These are phyloP conservation scores for Atherinomorus stipes DNA, from an alignment of 2,113 vertebrate species.

Conservation along the genomic window DNA sequence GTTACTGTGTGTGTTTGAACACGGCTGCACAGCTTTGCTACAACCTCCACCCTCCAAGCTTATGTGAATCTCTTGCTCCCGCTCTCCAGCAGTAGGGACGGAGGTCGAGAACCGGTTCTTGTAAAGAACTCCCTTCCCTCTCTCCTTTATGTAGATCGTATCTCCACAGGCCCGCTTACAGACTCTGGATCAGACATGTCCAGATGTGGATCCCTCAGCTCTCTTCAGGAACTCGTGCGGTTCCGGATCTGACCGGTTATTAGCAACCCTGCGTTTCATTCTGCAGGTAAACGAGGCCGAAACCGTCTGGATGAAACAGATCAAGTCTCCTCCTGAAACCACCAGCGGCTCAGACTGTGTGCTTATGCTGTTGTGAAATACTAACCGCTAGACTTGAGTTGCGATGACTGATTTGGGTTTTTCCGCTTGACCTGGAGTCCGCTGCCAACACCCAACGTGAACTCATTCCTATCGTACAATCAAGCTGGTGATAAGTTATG, in stretches of 20 bases:
- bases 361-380: conserved; percentile 16
- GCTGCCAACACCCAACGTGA: background rate
- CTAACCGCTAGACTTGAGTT: background rate
- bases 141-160: conserved; percentile 13
- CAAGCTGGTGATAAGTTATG: background rate
- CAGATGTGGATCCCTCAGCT: conserved; percentile 5
- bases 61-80: conserved; percentile 38
- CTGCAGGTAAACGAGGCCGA: background rate
- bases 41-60: conserved; percentile 16
- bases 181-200: conserved; percentile 40
- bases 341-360: conserved; percentile 13
- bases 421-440: conserved; percentile 21
- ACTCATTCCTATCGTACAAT: background rate
- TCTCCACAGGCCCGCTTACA: conserved; percentile 31
- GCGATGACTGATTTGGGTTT: conserved; percentile 2
- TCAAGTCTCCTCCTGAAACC: background rate
- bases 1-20: background rate
- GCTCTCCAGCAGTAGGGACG: background rate
- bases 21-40: conserved; percentile 62
- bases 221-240: background rate
- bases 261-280: background rate
- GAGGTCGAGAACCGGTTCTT: background rate
- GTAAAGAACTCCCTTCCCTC: background rate
- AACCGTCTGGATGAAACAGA: conserved; percentile 18
- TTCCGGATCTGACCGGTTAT: background rate